A percentile compares a stretch with the other conserved stretches of the same genome.
phyloP scores from a whole-genome alignment of 2,113 vertebrate genomes.

The Pseudopipra pipra region DNA sequence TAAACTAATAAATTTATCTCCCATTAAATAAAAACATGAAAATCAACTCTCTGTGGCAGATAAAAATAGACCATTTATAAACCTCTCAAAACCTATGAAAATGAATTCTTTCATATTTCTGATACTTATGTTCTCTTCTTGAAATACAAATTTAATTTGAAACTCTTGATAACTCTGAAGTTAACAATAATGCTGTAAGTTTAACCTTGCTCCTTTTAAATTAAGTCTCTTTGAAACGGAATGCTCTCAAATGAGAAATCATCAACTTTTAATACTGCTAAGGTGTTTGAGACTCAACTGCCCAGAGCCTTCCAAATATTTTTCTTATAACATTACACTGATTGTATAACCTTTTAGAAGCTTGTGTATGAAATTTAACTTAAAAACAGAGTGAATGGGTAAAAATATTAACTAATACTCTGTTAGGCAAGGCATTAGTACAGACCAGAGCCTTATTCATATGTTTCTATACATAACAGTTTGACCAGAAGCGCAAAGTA shows the following conservation, averaged over 20 bases:
- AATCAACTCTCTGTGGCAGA: slow-evolving; percentile 61
- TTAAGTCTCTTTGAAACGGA: slow-evolving; percentile 56
- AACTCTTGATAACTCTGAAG: slow-evolving; percentile 12
- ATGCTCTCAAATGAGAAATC: slow-evolving; percentile 58
- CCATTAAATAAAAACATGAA: slow-evolving; percentile 47
- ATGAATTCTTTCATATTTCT: slow-evolving; percentile 24
- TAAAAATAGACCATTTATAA: slow-evolving; percentile 67
- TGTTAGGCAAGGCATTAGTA: not conserved
- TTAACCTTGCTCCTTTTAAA: slow-evolving; percentile 31
- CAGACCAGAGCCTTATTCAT: not conserved
- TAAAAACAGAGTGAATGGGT: slow-evolving; percentile 27
- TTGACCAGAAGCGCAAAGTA: not conserved
- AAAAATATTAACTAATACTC: slow-evolving; percentile 38
- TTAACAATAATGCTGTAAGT: slow-evolving; percentile 32
- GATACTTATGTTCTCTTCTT: slow-evolving; percentile 13
- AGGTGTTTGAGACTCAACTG: slow-evolving; percentile 35
- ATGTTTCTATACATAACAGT: not conserved
- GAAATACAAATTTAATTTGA: slow-evolving; percentile 37
- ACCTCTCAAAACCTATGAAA: slow-evolving; percentile 32
- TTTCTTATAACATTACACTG: not conserved
- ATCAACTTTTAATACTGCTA: slow-evolving; percentile 57
- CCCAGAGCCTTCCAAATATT: not conserved
- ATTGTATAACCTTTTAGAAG: slow-evolving; percentile 11
- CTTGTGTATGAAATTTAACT: not conserved
- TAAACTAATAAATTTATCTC: slow-evolving; percentile 64